phyloP scores from a whole-genome alignment of 2,888 invertebrate genomes.

The Camponotus fellah region DNA sequence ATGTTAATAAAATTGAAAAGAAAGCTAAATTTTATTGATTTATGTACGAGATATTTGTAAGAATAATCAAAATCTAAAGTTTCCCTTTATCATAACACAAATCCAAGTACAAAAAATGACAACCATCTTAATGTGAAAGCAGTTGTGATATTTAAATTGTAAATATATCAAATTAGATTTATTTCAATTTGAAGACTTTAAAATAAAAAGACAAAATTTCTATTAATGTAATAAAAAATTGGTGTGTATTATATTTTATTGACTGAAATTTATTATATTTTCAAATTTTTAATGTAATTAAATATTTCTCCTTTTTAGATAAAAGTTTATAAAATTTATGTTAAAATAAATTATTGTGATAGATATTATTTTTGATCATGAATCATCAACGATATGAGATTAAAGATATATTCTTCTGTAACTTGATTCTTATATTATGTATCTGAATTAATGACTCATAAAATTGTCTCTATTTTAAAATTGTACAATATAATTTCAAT shows the following conservation, averaged over 20 bases:
- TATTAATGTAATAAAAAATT: background rate
- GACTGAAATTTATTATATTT: background rate
- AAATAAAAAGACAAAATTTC: background rate
- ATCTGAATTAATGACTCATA: background rate
- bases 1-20: background rate
- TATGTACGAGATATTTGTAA: background rate
- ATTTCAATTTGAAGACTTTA: background rate
- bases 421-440: background rate
- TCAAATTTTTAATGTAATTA: conserved; percentile 2
- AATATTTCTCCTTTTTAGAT: background rate
- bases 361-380: background rate
- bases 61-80: background rate
- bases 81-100: background rate
- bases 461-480: background rate
- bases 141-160: background rate
- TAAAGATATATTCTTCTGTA: background rate
- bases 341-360: background rate
- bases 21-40: background rate
- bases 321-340: background rate
- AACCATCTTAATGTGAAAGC: background rate
- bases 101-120: background rate
- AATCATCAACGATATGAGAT: background rate
- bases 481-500: background rate
- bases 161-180: background rate
- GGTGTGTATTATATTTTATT: background rate